These are phyloP conservation scores for Vidua chalybeata DNA, from an alignment of 2,113 vertebrate species.

Conservation along the genomic window DNA sequence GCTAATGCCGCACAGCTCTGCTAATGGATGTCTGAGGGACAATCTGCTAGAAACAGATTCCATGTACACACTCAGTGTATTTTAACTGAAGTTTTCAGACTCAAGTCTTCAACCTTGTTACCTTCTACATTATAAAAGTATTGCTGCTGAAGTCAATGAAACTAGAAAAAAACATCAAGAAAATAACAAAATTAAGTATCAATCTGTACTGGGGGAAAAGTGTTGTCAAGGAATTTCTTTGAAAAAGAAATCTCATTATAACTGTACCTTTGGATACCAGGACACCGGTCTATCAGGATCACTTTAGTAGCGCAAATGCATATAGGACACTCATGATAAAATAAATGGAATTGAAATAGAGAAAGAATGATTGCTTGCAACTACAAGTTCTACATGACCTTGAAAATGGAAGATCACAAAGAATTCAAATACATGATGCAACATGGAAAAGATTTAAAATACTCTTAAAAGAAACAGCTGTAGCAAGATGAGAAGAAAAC, in stretches of 20 bases:
- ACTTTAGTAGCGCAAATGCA: neutral
- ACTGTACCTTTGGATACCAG: neutral
- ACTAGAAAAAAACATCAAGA: neutral
- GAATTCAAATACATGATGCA: conserved; percentile 12
- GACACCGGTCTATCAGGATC: neutral
- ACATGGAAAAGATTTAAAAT: conserved; percentile 63
- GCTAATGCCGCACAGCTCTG: neutral
- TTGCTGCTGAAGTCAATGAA: neutral
- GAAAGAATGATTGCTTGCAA: neutral
- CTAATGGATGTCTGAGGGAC: neutral
- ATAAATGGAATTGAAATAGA: neutral
- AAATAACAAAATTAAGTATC: neutral
- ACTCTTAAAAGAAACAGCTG: conserved; percentile 68
- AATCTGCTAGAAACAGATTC: neutral
- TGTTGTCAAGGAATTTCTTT: neutral
- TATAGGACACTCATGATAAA: neutral
- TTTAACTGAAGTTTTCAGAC: neutral
- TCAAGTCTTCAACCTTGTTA: neutral
- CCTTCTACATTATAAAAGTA: neutral
- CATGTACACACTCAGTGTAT: neutral
- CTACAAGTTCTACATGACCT: conserved; percentile 27
- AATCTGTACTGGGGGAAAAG: neutral
- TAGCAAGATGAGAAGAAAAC: conserved; percentile 66
- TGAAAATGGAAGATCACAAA: conserved; percentile 51
- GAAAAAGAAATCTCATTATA: neutral